These are phyloP conservation scores for Mus musculus DNA, from an alignment of 2,113 vertebrate genomes.

Conservation along the genomic window GRCm39 chr2:91602001-91602500, in stretches of 20 bases:
- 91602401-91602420: conserved; percentile 46
- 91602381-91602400: conserved; percentile 42
- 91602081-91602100: background rate
- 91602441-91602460: conserved; percentile 46
- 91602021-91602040: background rate
- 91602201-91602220: background rate
- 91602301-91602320: background rate
- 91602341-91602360: conserved; percentile 50
- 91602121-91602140: background rate
- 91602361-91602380: conserved; percentile 4
- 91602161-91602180: background rate
- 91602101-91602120: background rate
- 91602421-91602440: conserved; percentile 45
- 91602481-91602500: conserved; percentile 57
- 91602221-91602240: background rate
- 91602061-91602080: background rate
- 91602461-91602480: background rate
- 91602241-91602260: background rate
- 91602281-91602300: background rate
- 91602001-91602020: background rate
- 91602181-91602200: background rate
- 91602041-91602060: background rate
- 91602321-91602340: conserved; percentile 16
- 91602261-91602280: background rate
- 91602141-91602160: background rate